Evolutionary conservation across 2,888 invertebrate species (phyloP), one percentile per base, ranked within the genome.

Genomic region (Netelia inedita): DNA sequence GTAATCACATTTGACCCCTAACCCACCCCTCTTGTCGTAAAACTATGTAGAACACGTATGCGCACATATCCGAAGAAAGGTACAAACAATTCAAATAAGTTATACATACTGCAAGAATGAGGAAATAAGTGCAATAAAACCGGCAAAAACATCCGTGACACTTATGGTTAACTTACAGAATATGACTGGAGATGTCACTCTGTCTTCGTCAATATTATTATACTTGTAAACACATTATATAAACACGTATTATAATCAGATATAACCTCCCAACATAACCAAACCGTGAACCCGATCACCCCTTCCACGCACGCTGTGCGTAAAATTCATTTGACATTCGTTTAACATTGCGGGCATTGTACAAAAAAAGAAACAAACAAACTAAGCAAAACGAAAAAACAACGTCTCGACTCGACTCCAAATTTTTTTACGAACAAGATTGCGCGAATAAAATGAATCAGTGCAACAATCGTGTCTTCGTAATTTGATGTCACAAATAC

Each of bases 321-420:
- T 59, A 75, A 73, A 83, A 79, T 61, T 81, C 43, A 81, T 88
- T 91, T 91, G 91, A 91, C 91, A 91, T 91, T 91, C 91, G 90
- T 91, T 91, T 91, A 88, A 90, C 91, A 91, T 91, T 91, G 91
- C 80, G 79, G 74, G 41, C 55, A 59, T 65, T 16, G 74, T 66
- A 53, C n/a, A 61, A 65, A 61, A n/a, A 41, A 53, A 61, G 11
- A 41, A 53, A n/a, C 19, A 10, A 53, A 5, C 35, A 35, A 35
- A 35, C 35, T 35, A 35, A 35, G 35, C 50, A 35, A 9, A 74
- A 14, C 21, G 11, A 16, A 19, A 55, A 19, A 53, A 55, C 43
- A 28, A 57, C 21, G 10, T 21, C 23, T 19, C 19, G 19, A n/a
- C 3, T 71, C 19, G 43, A 41, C 21, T 14, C 10, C 28, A 53